Percentiles rank a stretch among this genome's conserved stretches.
These are phyloP conservation scores for Sitodiplosis mosellana DNA, from an alignment of 1,140 invertebrate genomes.

Conservation along the genomic window DNA sequence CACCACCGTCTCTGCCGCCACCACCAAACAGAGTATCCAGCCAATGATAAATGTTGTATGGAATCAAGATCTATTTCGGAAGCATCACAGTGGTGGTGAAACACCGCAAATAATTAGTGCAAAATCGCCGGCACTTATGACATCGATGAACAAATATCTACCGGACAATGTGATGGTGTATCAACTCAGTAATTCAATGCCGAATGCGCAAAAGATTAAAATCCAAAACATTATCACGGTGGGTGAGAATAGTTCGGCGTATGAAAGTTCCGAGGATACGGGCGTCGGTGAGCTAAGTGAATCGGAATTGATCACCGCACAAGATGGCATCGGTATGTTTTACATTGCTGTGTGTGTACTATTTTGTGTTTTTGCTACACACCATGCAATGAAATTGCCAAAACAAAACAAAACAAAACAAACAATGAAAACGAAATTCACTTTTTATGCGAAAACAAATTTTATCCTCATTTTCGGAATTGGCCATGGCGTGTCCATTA, in stretches of 20 bases:
- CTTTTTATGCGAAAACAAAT: no score
- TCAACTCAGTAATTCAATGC: no score
- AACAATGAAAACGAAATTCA: no score
- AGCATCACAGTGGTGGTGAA: background rate
- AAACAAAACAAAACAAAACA: no score
- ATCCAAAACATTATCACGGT: conserved; percentile 17
- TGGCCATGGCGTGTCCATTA: no score
- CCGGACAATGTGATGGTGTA: no score
- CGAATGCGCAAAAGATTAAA: background rate
- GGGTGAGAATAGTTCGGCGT: conserved; percentile 35
- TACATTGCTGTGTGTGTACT: no score
- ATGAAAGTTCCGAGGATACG: conserved; percentile 36
- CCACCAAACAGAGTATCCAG: no score
- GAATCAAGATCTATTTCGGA: conserved; percentile 5
- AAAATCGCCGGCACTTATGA: conserved; percentile 11
- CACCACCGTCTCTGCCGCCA: conserved; percentile 8
- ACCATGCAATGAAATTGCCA: no score
- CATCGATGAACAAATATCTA: conserved; percentile 7
- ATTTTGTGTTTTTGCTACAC: no score
- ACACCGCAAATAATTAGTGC: background rate
- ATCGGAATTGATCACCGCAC: conserved; percentile 28
- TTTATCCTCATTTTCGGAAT: no score
- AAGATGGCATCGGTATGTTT: conserved; percentile 11
- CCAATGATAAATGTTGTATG: no score
- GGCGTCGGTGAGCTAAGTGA: conserved; percentile 33